Percentiles rank a stretch among this genome's conserved stretches.
phyloP scores from a whole-genome alignment of 2,888 invertebrate species.

The Aromia moschata region DNA sequence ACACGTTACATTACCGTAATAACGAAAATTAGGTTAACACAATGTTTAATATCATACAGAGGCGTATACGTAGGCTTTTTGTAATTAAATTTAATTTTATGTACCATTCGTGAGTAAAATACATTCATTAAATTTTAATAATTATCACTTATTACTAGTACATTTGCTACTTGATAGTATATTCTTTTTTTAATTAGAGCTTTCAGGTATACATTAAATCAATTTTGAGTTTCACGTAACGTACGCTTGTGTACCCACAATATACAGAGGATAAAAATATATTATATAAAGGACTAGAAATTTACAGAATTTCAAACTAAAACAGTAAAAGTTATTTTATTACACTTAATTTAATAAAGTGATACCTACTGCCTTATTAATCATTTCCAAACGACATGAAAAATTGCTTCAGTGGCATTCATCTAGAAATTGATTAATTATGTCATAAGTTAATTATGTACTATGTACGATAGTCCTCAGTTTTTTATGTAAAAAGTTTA shows the following conservation, averaged over 20 bases:
- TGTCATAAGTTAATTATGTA: slow-evolving; percentile 38
- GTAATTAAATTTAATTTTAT: slow-evolving; percentile 31
- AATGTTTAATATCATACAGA: slow-evolving; percentile 19
- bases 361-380: slow-evolving; percentile 37
- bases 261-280: background rate
- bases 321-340: slow-evolving; percentile 31
- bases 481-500: slow-evolving; percentile 1
- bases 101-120: slow-evolving; percentile 26
- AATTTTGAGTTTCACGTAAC: background rate
- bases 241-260: background rate
- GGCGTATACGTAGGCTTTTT: background rate
- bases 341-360: slow-evolving; percentile 26
- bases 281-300: background rate
- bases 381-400: slow-evolving; percentile 37
- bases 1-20: slow-evolving; percentile 22
- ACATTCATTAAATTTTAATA: slow-evolving; percentile 22
- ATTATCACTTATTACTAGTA: slow-evolving; percentile 6
- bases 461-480: slow-evolving; percentile 21
- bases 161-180: slow-evolving; percentile 15
- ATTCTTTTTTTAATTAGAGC: slow-evolving; percentile 15
- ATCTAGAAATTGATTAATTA: slow-evolving; percentile 40
- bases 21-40: slow-evolving; percentile 22
- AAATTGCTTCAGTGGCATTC: slow-evolving; percentile 37
- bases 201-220: background rate
- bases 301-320: background rate